Evolutionary conservation across 2,113 vertebrate species (phyloP).

Genomic region (Brachyistius frenatus): DNA sequence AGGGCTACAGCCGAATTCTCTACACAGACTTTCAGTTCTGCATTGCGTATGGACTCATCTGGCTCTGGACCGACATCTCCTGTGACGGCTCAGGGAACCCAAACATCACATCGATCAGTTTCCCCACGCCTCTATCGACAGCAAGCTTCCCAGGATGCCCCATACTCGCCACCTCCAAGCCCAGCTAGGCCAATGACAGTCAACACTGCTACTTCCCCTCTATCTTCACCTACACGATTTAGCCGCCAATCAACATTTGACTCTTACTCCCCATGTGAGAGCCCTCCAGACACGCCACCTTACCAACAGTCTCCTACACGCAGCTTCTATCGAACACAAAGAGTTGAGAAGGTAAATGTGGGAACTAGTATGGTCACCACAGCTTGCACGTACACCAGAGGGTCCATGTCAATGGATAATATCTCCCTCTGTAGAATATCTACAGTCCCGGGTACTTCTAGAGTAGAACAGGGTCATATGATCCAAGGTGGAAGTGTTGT

Average conservation of each 20-base stretch:
- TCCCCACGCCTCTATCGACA: conserved; percentile 89
- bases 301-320: conserved; percentile 81
- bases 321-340: conserved; percentile 82
- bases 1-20: conserved; percentile 91
- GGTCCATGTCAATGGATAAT: conserved; percentile 92
- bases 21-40: conserved; percentile 89
- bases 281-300: conserved; percentile 85
- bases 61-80: conserved; percentile 79
- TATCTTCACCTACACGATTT: conserved; percentile 89
- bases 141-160: conserved; percentile 90
- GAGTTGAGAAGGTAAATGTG: conserved; percentile 84
- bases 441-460: conserved; percentile 92
- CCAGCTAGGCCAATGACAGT: conserved; percentile 88
- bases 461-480: conserved; percentile 93
- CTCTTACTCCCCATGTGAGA: conserved; percentile 87
- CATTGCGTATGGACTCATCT: conserved; percentile 75
- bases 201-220: conserved; percentile 89
- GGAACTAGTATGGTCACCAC: conserved; percentile 85
- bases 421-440: conserved; percentile 96
- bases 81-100: conserved; percentile 92
- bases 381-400: conserved; percentile 88
- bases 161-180: conserved; percentile 88
- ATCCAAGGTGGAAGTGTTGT: conserved; percentile 89
- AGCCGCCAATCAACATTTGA: conserved; percentile 88
- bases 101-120: conserved; percentile 86